A percentile compares a stretch with the other conserved stretches of the same genome.
These are phyloP conservation scores for Rhodophaea formosa DNA, from an alignment of 2,888 invertebrate genomes.

Conservation along the genomic window DNA sequence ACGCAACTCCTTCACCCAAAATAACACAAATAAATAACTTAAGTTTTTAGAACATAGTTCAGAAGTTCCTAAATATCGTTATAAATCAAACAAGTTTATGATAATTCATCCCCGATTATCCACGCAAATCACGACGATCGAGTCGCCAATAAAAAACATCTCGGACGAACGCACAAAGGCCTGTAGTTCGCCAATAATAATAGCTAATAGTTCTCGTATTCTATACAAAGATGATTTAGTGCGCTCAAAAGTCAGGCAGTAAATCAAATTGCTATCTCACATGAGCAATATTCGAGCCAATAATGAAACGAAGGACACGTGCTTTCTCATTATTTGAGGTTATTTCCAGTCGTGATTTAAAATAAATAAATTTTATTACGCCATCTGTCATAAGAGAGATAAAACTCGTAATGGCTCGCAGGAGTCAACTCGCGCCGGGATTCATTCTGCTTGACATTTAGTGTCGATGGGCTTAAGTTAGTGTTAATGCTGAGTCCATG, in stretches of 20 bases:
- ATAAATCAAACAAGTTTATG: slow-evolving; percentile 42
- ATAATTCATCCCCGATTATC: slow-evolving; percentile 51
- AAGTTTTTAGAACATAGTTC: slow-evolving; percentile 30
- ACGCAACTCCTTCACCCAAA: slow-evolving; percentile 1
- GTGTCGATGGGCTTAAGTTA: slow-evolving; percentile 63
- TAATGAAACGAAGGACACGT: slow-evolving; percentile 68
- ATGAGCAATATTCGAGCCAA: slow-evolving; percentile 49
- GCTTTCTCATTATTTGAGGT: slow-evolving; percentile 72
- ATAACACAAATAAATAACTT: slow-evolving; percentile 21
- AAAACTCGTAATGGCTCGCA: slow-evolving; percentile 65
- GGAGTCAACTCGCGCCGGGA: slow-evolving; percentile 53
- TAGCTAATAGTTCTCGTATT: slow-evolving; percentile 79
- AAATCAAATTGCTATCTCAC: slow-evolving; percentile 71
- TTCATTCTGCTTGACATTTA: slow-evolving; percentile 71
- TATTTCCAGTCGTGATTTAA: slow-evolving; percentile 64
- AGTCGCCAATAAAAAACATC: slow-evolving; percentile 55
- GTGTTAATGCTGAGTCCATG: slow-evolving; percentile 57
- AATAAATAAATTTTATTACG: slow-evolving; percentile 76
- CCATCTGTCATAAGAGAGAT: slow-evolving; percentile 75
- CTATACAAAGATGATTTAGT: slow-evolving; percentile 77
- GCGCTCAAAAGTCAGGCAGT: slow-evolving; percentile 72
- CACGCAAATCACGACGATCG: slow-evolving; percentile 61
- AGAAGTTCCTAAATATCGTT: slow-evolving; percentile 38
- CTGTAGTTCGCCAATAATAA: slow-evolving; percentile 73
- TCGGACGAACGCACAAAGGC: slow-evolving; percentile 54